Evolutionary conservation across 2,888 invertebrate species (phyloP), one percentile per base, ranked within the genome.

Genomic region (Nomada goodeniana): DNA sequence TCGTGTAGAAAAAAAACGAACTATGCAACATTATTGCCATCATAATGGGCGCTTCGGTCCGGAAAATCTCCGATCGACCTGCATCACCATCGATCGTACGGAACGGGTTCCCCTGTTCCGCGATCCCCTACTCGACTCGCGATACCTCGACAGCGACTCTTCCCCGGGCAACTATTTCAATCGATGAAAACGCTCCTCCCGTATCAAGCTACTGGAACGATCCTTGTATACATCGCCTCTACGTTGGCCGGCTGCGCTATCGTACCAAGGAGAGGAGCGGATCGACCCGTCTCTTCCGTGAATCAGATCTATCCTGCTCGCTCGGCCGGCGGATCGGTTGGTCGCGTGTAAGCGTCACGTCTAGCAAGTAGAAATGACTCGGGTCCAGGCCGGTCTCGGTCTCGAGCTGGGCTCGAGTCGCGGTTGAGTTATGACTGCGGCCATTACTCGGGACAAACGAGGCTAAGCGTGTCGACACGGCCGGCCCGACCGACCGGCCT

Each of bases 401-500:
- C 63, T 47, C 63, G 63, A 23, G 23, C 83, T 76, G 63, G 13
- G 23, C 83, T 76, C 77, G 83, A 80, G 74, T 76, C 70, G 69
- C 80, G 81, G 72, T 77, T 91, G 91, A 91, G 85, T 91, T 91
- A 91, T 90, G 90, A 91, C 89, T 86, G 84, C 86, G 84, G 85
- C 88, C 89, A 89, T 91, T 90, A 87, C 89, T 88, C 80, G 85
- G 90, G 90, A 91, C 90, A 92, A 92, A 92, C 92, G 92, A 92
- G 92, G 90, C 90, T 92, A 92, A 92, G 89, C 90, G 87, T 91
- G 92, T 92, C 92, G 91, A 91, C 91, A 90, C 89, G 83, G 75
- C 81, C 77, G 82, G 76, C 75, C 77, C 75, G 80, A 76, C 75
- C 76, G 68, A 82, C 68, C 86, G 82, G 82, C 88, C 86, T 87